phyloP scores from a whole-genome alignment of 2,888 invertebrate species.

The Amiota communis region DNA sequence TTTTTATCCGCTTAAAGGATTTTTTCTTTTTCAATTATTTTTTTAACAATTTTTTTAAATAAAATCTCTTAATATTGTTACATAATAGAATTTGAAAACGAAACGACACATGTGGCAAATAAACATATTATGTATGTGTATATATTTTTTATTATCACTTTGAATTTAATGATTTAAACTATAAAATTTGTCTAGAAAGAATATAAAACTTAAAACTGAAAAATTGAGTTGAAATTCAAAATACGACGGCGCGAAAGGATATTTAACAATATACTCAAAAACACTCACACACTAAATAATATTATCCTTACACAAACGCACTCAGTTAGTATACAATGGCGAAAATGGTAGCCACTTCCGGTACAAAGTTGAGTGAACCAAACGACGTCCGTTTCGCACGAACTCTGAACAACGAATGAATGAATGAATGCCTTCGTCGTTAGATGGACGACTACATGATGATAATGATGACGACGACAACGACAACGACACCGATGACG shows the following conservation, averaged over 20 bases:
- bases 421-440: conserved; percentile 25
- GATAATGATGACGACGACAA: neutral
- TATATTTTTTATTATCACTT: neutral
- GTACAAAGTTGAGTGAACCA: conserved; percentile 27
- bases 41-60: neutral
- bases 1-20: neutral
- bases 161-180: neutral
- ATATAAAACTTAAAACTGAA: neutral
- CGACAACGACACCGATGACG: neutral
- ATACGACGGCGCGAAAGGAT: conserved; percentile 66
- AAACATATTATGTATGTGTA: neutral
- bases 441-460: neutral
- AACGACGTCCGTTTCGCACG: conserved; percentile 56
- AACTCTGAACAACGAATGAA: conserved; percentile 60
- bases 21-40: neutral
- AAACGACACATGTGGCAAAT: neutral
- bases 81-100: neutral
- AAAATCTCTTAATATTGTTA: neutral
- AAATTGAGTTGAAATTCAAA: conserved; percentile 39
- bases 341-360: conserved; percentile 50
- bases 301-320: conserved; percentile 38
- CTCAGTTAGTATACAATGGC: conserved; percentile 11
- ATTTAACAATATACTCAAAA: conserved; percentile 31
- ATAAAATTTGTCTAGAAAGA: neutral
- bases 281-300: conserved; percentile 33